A percentile compares a stretch with the other conserved stretches of the same genome.
Conservation (phyloP, 2,888 invertebrate species). For the Andrena haemorrhoa region DNA sequence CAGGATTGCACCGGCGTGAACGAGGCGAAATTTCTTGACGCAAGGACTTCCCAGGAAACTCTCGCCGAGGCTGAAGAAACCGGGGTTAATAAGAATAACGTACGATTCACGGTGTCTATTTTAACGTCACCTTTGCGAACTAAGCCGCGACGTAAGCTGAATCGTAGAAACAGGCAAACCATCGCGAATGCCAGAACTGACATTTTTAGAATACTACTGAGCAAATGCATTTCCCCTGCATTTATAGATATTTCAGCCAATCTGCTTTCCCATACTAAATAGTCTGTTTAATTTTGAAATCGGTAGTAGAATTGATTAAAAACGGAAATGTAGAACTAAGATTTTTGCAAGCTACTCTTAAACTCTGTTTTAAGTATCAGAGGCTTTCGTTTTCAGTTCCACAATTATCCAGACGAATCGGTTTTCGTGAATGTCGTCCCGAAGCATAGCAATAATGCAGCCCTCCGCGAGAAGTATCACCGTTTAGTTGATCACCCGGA, state of each 20-base stretch:
- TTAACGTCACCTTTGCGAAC: slow-evolving; percentile 9
- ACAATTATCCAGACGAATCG: slow-evolving; percentile 16
- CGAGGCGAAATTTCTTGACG: slow-evolving; percentile 25
- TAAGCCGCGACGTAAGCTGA: slow-evolving; percentile 4
- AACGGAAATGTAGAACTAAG: too few species aligned
- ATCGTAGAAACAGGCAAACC: background rate
- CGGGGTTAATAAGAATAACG: slow-evolving; percentile 40
- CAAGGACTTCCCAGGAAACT: slow-evolving; percentile 50
- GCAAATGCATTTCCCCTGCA: slow-evolving; percentile 6
- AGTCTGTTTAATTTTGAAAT: too few species aligned
- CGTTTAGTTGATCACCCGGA: slow-evolving; percentile 30
- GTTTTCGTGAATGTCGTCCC: slow-evolving; percentile 16
- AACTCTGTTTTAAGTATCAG: too few species aligned
- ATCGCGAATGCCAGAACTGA: slow-evolving; percentile 18
- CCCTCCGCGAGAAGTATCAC: slow-evolving; percentile 27
- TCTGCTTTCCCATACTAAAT: too few species aligned
- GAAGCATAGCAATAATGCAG: slow-evolving; percentile 1
- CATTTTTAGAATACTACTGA: slow-evolving; percentile 11
- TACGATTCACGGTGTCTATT: slow-evolving; percentile 35
- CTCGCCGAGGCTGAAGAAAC: slow-evolving; percentile 28
- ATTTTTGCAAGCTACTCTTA: too few species aligned
- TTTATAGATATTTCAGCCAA: background rate
- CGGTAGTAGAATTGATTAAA: too few species aligned
- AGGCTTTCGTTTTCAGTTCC: background rate
- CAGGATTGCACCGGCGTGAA: slow-evolving; percentile 13